Evolutionary conservation across 1,140 invertebrate species (phyloP).

Genomic region (Euura saliciscinereae): DNA sequence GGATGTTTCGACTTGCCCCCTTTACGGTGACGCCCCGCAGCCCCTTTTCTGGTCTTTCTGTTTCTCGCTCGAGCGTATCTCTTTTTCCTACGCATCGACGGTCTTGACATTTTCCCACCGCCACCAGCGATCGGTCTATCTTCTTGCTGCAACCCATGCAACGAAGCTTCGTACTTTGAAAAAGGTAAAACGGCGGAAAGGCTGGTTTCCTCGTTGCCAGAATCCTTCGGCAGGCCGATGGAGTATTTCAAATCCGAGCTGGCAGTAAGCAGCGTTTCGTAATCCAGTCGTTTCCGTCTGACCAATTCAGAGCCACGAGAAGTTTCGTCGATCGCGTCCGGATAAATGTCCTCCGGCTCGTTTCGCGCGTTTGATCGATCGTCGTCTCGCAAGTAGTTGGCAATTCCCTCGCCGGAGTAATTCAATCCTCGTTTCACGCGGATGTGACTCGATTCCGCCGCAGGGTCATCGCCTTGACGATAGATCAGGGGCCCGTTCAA

Average conservation of each 20-base stretch:
- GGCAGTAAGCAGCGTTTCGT: background rate
- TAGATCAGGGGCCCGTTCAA: conserved; percentile 19
- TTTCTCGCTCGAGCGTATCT: too few species aligned
- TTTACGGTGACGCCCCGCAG: background rate
- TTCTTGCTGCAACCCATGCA: too few species aligned
- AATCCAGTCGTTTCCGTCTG: background rate
- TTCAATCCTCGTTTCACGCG: conserved; percentile 31
- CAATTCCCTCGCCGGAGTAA: background rate
- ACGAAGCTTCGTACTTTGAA: too few species aligned
- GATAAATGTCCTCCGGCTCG: background rate
- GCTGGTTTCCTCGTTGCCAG: too few species aligned
- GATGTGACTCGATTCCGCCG: conserved; percentile 15
- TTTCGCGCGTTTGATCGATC: too few species aligned
- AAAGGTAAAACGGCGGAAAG: too few species aligned
- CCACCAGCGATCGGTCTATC: too few species aligned
- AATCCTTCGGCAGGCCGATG: too few species aligned
- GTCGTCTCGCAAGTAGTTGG: background rate
- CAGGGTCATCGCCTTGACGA: conserved; percentile 11
- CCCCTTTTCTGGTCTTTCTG: too few species aligned
- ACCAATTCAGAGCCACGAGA: background rate
- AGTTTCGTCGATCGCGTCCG: background rate
- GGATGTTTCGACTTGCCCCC: background rate
- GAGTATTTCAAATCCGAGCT: too few species aligned
- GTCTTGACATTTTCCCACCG: too few species aligned
- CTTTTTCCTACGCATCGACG: too few species aligned